phyloP scores from a whole-genome alignment of 2,888 invertebrate species.

The Hemaris fuciformis region DNA sequence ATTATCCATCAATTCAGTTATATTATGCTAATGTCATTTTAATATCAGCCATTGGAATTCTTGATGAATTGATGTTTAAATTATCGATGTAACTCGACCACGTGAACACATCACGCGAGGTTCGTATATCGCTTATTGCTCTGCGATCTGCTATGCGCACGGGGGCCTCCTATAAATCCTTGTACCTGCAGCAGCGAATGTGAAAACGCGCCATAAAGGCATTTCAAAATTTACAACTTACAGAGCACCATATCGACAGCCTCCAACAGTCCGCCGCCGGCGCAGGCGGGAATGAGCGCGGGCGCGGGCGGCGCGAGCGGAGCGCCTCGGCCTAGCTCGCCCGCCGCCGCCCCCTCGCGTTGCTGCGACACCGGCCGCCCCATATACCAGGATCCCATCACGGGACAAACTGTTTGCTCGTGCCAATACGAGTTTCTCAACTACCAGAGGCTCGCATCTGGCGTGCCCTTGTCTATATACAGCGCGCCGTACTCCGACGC shows the following conservation, averaged over 20 bases:
- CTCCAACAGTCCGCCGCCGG: slow-evolving; percentile 85
- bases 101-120: slow-evolving; percentile 48
- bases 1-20: slow-evolving; percentile 58
- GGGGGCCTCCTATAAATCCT: slow-evolving; percentile 63
- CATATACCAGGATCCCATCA: slow-evolving; percentile 93
- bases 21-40: slow-evolving; percentile 43
- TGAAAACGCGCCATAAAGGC: slow-evolving; percentile 78
- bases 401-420: slow-evolving; percentile 93
- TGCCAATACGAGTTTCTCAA: slow-evolving; percentile 94
- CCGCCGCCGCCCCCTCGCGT: slow-evolving; percentile 81
- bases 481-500: slow-evolving; percentile 89
- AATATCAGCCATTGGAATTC: slow-evolving; percentile 21
- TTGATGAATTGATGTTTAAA: slow-evolving; percentile 13
- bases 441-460: slow-evolving; percentile 89
- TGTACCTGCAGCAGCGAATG: slow-evolving; percentile 68
- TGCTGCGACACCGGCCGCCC: slow-evolving; percentile 97
- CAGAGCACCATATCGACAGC: slow-evolving; percentile 86
- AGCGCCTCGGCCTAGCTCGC: slow-evolving; percentile 76
- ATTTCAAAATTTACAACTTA: slow-evolving; percentile 81
- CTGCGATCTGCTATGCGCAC: slow-evolving; percentile 65
- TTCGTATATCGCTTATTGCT: slow-evolving; percentile 24
- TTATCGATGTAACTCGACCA: slow-evolving; percentile 30
- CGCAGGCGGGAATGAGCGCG: slow-evolving; percentile 82
- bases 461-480: slow-evolving; percentile 90
- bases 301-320: slow-evolving; percentile 77